Conservation (phyloP, 2,113 vertebrate genomes). For the Hippocampus mohnikei region DNA sequence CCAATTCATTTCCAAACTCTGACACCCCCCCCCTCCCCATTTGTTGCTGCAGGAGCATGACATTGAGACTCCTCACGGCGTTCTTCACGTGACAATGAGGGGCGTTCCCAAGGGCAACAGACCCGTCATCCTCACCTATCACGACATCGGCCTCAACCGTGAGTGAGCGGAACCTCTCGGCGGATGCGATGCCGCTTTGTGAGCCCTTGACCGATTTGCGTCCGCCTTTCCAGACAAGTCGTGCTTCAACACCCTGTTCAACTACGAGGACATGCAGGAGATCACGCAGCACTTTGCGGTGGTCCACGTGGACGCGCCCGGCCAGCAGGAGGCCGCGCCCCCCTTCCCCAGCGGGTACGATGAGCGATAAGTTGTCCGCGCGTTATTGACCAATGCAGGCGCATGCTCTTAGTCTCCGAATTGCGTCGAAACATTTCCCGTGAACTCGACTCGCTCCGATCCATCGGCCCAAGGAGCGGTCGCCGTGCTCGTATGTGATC, state of each 20-base stretch:
- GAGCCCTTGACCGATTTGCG: not conserved
- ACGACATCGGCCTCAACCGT: conserved; percentile 98
- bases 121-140: conserved; percentile 95
- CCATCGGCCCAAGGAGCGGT: not conserved
- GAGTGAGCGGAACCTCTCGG: conserved; percentile 62
- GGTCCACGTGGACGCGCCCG: conserved; percentile 91
- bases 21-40: not conserved
- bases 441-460: not conserved
- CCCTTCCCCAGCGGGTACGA: conserved; percentile 86
- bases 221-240: conserved; percentile 82
- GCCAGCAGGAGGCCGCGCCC: conserved; percentile 89
- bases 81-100: conserved; percentile 92
- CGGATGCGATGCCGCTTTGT: not conserved
- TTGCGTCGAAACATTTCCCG: not conserved
- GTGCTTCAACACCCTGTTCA: conserved; percentile 97
- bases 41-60: conserved; percentile 85
- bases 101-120: conserved; percentile 88
- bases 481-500: not conserved
- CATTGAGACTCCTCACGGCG: conserved; percentile 89
- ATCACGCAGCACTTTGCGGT: conserved; percentile 96
- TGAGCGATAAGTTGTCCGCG: not conserved
- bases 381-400: too few species aligned
- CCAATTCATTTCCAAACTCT: not conserved
- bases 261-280: conserved; percentile 97
- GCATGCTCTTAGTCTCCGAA: not conserved